phyloP scores from a whole-genome alignment of 2,797 vertebrate genomes.

The Australoheros facetus region DNA sequence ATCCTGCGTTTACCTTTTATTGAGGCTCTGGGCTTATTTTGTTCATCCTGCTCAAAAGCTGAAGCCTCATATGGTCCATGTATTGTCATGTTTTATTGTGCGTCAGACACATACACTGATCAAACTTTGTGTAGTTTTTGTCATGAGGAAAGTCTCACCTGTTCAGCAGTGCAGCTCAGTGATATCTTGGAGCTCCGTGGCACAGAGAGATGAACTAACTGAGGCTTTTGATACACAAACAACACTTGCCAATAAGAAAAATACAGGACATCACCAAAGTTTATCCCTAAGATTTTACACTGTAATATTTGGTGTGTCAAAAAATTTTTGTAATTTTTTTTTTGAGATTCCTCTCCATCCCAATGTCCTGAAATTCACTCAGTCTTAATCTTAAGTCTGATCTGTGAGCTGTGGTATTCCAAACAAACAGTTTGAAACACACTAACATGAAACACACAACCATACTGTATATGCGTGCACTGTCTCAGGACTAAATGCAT shows the following conservation, averaged over 20 bases:
- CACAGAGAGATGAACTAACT: background rate
- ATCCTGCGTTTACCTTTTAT: background rate
- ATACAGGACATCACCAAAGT: background rate
- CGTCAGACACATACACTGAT: background rate
- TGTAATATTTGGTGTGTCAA: conserved; percentile 13
- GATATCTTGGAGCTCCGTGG: background rate
- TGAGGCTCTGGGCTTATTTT: background rate
- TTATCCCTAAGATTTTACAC: conserved; percentile 32
- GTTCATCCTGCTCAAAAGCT: background rate
- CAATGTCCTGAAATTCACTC: background rate
- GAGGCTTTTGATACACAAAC: background rate
- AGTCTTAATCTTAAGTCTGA: conserved; percentile 25
- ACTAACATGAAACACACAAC: conserved; percentile 40
- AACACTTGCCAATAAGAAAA: conserved; percentile 1
- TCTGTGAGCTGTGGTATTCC: conserved; percentile 47
- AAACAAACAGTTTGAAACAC: conserved; percentile 55
- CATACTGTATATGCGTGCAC: conserved; percentile 53
- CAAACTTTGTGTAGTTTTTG: background rate
- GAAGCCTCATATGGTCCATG: background rate
- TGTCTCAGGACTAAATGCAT: conserved; percentile 72
- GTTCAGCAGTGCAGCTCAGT: background rate
- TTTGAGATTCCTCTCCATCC: conserved; percentile 4
- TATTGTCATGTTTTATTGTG: background rate
- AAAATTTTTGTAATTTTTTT: background rate
- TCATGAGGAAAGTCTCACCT: background rate